phyloP scores from a whole-genome alignment of 35 echinoderm and acorn worm species.

The Ophioderma brevispina region DNA sequence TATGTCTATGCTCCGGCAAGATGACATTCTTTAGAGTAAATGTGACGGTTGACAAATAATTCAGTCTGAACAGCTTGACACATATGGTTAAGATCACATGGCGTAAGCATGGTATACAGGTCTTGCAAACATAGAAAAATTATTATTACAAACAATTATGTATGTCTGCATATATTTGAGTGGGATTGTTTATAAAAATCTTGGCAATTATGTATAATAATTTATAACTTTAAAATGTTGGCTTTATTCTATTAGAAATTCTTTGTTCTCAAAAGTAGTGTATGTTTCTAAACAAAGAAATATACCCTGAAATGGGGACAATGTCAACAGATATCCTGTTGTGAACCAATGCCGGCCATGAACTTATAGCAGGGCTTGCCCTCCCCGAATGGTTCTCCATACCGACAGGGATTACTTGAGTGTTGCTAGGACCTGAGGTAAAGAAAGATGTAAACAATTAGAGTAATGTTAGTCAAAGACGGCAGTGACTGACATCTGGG shows the following conservation, averaged over 20 bases:
- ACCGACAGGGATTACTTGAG: not conserved
- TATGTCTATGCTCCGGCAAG: conserved; percentile 1
- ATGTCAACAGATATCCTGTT: not conserved
- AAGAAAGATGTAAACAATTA: no score
- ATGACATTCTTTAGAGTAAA: conserved; percentile 23
- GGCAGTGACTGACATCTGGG: no score
- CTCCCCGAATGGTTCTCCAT: conserved; percentile 14
- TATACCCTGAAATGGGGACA: not conserved
- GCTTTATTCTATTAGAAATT: no score
- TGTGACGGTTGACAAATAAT: not conserved
- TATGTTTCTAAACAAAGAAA: no score
- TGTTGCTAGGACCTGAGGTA: not conserved
- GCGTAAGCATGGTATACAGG: conserved; percentile 22
- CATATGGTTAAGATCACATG: conserved; percentile 26
- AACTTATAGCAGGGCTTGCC: not conserved
- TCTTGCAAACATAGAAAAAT: conserved; percentile 6
- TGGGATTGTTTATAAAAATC: no score
- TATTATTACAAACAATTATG: no score
- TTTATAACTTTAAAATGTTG: no score
- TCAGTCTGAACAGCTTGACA: not conserved
- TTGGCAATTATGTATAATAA: no score
- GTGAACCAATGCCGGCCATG: conserved; percentile 28
- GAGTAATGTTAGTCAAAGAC: no score
- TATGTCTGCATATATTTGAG: no score
- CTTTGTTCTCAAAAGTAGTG: no score